Conservation (phyloP, 2,888 invertebrate genomes). For the Gerosis bhagava region DNA sequence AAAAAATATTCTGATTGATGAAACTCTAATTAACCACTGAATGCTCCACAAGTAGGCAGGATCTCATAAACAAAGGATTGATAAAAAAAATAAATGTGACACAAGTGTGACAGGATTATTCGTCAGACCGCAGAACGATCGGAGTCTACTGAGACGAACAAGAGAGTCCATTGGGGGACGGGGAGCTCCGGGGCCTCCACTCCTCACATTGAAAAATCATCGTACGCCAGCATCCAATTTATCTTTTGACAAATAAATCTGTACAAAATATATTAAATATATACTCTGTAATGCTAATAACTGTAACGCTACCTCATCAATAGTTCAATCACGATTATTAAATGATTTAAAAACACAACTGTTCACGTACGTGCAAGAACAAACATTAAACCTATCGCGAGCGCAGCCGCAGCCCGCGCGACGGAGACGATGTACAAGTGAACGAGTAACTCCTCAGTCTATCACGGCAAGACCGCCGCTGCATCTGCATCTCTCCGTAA, state of each 20-base stretch:
- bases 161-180: constrained; percentile 58
- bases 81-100: constrained; percentile 49
- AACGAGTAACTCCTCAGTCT: constrained; percentile 71
- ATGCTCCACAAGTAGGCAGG: constrained; percentile 77
- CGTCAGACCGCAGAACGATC: constrained; percentile 46
- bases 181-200: constrained; percentile 71
- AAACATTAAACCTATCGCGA: constrained; percentile 69
- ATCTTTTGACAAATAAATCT: constrained; percentile 83
- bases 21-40: constrained; percentile 79
- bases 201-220: constrained; percentile 78
- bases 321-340: constrained; percentile 80
- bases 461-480: constrained; percentile 52
- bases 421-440: constrained; percentile 75
- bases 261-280: constrained; percentile 84
- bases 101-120: constrained; percentile 43
- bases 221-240: constrained; percentile 82
- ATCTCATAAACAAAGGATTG: constrained; percentile 81
- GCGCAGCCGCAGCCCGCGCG: constrained; percentile 48
- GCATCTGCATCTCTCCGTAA: constrained; percentile 73
- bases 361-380: constrained; percentile 78
- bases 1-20: constrained; percentile 78
- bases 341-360: constrained; percentile 82
- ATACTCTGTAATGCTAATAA: constrained; percentile 83
- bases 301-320: constrained; percentile 81
- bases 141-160: constrained; percentile 55